Evolutionary conservation across 2,888 invertebrate species (phyloP).

Genomic region (Drosophila parthenogenetica): DNA sequence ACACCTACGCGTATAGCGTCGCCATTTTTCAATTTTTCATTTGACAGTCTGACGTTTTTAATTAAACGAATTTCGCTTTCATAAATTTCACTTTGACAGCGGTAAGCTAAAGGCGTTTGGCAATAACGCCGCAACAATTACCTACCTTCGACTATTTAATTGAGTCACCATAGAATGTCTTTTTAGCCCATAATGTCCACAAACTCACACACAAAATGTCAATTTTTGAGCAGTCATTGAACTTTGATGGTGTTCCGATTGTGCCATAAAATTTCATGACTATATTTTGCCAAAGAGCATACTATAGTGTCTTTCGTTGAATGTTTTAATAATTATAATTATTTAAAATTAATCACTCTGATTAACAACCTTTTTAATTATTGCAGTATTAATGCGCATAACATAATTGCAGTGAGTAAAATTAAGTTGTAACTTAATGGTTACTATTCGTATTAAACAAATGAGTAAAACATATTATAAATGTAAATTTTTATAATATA

Average conservation of each 20-base stretch:
- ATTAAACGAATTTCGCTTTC: conserved; percentile 74
- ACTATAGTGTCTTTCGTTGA: too few species aligned
- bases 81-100: conserved; percentile 76
- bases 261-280: background rate
- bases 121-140: conserved; percentile 60
- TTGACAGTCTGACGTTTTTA: conserved; percentile 60
- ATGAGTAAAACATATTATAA: conserved; percentile 1
- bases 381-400: background rate
- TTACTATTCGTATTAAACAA: background rate
- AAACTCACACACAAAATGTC: background rate
- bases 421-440: background rate
- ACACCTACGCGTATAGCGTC: background rate
- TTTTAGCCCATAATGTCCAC: background rate
- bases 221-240: background rate
- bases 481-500: background rate
- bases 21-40: conserved; percentile 57
- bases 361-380: background rate
- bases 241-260: background rate
- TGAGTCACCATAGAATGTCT: conserved; percentile 43
- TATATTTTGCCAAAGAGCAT: too few species aligned
- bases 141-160: conserved; percentile 67
- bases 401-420: background rate
- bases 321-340: background rate
- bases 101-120: conserved; percentile 46
- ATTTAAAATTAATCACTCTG: background rate